Conservation (phyloP, 2,888 invertebrate species). For the Osmoderma eremita region DNA sequence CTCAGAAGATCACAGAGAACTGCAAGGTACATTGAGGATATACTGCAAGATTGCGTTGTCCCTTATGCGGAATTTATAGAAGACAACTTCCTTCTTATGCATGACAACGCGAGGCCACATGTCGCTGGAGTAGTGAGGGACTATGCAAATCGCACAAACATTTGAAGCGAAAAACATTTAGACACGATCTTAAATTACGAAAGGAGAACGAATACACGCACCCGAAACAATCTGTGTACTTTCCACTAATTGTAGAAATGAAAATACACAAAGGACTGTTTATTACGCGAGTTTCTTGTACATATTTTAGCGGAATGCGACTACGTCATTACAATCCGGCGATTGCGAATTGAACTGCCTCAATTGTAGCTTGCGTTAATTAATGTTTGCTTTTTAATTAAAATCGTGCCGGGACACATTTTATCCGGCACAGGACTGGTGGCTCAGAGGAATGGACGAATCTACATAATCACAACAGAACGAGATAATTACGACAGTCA, state of each 20-base stretch:
- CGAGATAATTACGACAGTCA: constrained; percentile 17
- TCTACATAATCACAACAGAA: constrained; percentile 5
- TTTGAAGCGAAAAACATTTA: too few relatives aligned
- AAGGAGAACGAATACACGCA: too few relatives aligned
- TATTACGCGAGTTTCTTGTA: background rate
- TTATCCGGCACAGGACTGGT: background rate
- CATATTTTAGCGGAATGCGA: background rate
- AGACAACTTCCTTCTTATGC: too few relatives aligned
- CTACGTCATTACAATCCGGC: background rate
- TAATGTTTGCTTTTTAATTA: constrained; percentile 33
- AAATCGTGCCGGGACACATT: constrained; percentile 1
- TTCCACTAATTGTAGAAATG: background rate
- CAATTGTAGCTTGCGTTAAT: constrained; percentile 24
- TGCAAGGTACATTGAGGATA: too few relatives aligned
- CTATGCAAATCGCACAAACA: too few relatives aligned
- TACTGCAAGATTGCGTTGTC: too few relatives aligned
- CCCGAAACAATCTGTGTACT: background rate
- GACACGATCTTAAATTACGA: too few relatives aligned
- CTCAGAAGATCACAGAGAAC: too few relatives aligned
- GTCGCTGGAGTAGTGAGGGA: too few relatives aligned
- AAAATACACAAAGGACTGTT: background rate
- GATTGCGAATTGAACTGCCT: background rate
- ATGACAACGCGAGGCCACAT: too few relatives aligned
- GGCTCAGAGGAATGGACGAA: background rate
- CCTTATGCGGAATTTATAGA: too few relatives aligned